Evolutionary conservation across 2,113 vertebrate genomes (phyloP).

Genomic region (Zosterops hypoxanthus): DNA sequence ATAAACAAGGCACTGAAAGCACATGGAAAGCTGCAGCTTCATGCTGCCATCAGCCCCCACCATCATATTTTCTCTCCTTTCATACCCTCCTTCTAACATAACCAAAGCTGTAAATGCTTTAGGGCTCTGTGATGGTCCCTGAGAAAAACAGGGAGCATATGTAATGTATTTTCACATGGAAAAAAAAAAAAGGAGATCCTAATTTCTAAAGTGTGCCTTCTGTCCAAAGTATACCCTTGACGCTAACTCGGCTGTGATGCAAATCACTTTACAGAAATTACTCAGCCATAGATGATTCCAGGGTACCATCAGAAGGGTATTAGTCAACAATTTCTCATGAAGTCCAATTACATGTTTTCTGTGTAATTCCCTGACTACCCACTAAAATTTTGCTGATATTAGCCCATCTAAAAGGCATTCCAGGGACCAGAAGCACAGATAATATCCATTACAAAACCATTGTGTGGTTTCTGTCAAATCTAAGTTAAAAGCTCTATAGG

Average conservation of each 20-base stretch:
- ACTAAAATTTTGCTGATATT: conserved; percentile 80
- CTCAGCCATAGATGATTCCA: conserved; percentile 61
- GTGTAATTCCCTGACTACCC: conserved; percentile 70
- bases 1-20: conserved; percentile 11
- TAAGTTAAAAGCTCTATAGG: conserved; percentile 68
- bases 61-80: conserved; percentile 32
- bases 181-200: conserved; percentile 57
- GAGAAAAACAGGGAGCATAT: conserved; percentile 75
- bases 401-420: conserved; percentile 71
- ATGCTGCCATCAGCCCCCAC: neutral
- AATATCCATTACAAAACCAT: conserved; percentile 68
- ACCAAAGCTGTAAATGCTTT: conserved; percentile 70
- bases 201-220: conserved; percentile 71
- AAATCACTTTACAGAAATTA: conserved; percentile 74
- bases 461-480: conserved; percentile 66
- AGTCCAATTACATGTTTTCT: conserved; percentile 74
- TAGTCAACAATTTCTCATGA: conserved; percentile 67
- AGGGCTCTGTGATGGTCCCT: conserved; percentile 59
- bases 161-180: conserved; percentile 63
- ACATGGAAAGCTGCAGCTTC: conserved; percentile 36
- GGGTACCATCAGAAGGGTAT: conserved; percentile 62
- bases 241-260: conserved; percentile 40
- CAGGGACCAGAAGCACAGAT: conserved; percentile 58
- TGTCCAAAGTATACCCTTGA: conserved; percentile 72
- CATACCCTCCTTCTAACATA: neutral